Percentiles rank a stretch among this genome's conserved stretches.
phyloP scores from a whole-genome alignment of 2,888 invertebrate genomes.

The Sepioteuthis lessoniana region DNA sequence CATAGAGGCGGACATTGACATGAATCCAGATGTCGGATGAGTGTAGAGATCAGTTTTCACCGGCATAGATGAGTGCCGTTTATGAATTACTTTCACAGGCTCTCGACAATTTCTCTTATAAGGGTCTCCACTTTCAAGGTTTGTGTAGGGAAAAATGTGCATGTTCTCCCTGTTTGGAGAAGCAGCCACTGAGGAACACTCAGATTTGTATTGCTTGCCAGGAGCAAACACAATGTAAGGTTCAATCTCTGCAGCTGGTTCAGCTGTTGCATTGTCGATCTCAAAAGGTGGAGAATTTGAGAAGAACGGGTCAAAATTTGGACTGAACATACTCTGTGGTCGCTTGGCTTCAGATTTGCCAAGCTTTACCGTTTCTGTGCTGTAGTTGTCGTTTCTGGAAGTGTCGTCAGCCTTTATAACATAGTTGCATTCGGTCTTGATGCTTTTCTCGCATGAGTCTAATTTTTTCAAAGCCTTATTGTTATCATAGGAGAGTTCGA shows the following conservation, averaged over 20 bases:
- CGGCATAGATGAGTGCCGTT: slow-evolving; percentile 43
- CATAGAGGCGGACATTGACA: slow-evolving; percentile 21
- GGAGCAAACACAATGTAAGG: slow-evolving; percentile 46
- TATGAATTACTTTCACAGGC: slow-evolving; percentile 35
- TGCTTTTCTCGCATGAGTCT: background rate
- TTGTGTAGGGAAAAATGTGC: background rate
- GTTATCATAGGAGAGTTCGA: slow-evolving; percentile 41
- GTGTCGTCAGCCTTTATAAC: slow-evolving; percentile 16
- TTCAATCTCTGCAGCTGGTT: slow-evolving; percentile 36
- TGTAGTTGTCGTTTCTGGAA: slow-evolving; percentile 38
- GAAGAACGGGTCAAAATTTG: slow-evolving; percentile 47
- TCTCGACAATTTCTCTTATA: slow-evolving; percentile 38
- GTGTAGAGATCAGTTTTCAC: slow-evolving; percentile 46
- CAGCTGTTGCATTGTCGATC: background rate
- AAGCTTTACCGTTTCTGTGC: background rate
- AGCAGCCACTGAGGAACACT: background rate
- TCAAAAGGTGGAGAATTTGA: slow-evolving; percentile 45
- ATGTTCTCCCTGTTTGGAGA: background rate
- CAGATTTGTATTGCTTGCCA: slow-evolving; percentile 40
- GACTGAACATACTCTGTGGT: slow-evolving; percentile 42
- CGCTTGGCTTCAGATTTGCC: slow-evolving; percentile 43
- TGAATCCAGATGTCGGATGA: background rate
- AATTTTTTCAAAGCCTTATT: slow-evolving; percentile 36
- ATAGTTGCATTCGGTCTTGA: background rate
- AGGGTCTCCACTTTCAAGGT: slow-evolving; percentile 20